Evolutionary conservation across 2,888 invertebrate species (phyloP).

Genomic region (Euzophera pinguis): DNA sequence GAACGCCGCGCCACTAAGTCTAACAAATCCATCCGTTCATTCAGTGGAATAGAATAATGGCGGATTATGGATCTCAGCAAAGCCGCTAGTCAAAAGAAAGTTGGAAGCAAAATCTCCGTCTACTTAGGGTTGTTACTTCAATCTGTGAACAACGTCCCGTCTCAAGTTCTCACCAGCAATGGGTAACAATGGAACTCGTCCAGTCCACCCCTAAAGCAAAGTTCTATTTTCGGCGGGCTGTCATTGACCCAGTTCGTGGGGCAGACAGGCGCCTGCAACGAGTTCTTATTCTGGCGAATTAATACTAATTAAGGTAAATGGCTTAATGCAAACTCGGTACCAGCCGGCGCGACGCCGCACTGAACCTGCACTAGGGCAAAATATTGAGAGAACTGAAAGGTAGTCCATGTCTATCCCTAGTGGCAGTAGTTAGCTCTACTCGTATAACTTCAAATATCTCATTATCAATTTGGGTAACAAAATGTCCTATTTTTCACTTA

Average conservation of each 20-base stretch:
- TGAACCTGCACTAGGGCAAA: slow-evolving; percentile 21
- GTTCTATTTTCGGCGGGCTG: slow-evolving; percentile 70
- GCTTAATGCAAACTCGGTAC: slow-evolving; percentile 50
- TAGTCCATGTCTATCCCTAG: neutral
- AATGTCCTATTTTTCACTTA: too few relatives aligned
- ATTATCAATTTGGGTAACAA: too few relatives aligned
- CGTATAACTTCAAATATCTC: too few relatives aligned
- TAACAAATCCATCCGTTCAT: slow-evolving; percentile 11
- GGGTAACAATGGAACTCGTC: slow-evolving; percentile 39
- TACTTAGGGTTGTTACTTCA: slow-evolving; percentile 6
- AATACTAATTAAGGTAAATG: slow-evolving; percentile 65
- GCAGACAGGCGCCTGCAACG: slow-evolving; percentile 50
- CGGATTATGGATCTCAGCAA: slow-evolving; percentile 10
- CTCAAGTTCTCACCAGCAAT: slow-evolving; percentile 18
- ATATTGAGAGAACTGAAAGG: neutral
- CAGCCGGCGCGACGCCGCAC: slow-evolving; percentile 39
- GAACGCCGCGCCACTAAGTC: slow-evolving; percentile 6
- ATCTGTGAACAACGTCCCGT: slow-evolving; percentile 13
- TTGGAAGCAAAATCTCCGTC: neutral
- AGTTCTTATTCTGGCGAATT: slow-evolving; percentile 54
- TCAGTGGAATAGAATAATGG: slow-evolving; percentile 12
- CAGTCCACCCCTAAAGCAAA: slow-evolving; percentile 63
- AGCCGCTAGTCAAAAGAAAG: slow-evolving; percentile 8
- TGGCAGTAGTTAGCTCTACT: neutral
- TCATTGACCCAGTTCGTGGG: slow-evolving; percentile 72